A percentile compares a stretch with the other conserved stretches of the same genome.
These are phyloP conservation scores for Accipiter virgatus DNA, from an alignment of 2,113 vertebrate species.

Conservation along the genomic window DNA sequence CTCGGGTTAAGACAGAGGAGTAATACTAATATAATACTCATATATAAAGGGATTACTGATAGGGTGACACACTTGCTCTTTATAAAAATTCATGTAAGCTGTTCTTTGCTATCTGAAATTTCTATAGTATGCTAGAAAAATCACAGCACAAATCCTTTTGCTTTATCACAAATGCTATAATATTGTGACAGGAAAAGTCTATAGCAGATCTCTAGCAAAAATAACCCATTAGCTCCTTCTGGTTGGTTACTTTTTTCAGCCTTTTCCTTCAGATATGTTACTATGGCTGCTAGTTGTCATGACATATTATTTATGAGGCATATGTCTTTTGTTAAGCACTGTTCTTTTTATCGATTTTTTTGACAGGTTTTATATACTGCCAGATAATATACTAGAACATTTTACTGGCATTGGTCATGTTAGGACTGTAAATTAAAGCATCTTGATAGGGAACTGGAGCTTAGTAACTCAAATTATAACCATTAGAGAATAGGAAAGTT, in stretches of 20 bases:
- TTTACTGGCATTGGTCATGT: slow-evolving; percentile 11
- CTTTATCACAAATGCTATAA: slow-evolving; percentile 28
- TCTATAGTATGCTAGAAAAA: background rate
- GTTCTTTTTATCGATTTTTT: slow-evolving; percentile 31
- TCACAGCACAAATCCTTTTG: background rate
- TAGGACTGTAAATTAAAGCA: slow-evolving; percentile 2
- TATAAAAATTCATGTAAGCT: background rate
- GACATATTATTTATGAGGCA: slow-evolving; percentile 51
- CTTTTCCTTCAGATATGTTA: slow-evolving; percentile 16
- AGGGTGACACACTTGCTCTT: background rate
- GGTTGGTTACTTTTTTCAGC: slow-evolving; percentile 22
- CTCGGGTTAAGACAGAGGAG: background rate
- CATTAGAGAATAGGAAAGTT: background rate
- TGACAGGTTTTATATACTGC: slow-evolving; percentile 45
- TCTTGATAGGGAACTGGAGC: background rate
- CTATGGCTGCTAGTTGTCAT: slow-evolving; percentile 23
- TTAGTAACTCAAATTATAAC: background rate
- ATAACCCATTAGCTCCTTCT: slow-evolving; percentile 55
- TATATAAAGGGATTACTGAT: background rate
- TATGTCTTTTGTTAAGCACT: slow-evolving; percentile 55
- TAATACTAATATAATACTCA: background rate
- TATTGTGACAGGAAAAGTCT: slow-evolving; percentile 49
- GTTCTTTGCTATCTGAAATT: background rate
- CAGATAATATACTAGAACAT: slow-evolving; percentile 41
- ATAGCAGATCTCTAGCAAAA: slow-evolving; percentile 9